A percentile compares a stretch with the other conserved stretches of the same genome.
These are phyloP conservation scores for Gymnothorax javanicus DNA, from an alignment of 2,797 vertebrate genomes.

Conservation along the genomic window DNA sequence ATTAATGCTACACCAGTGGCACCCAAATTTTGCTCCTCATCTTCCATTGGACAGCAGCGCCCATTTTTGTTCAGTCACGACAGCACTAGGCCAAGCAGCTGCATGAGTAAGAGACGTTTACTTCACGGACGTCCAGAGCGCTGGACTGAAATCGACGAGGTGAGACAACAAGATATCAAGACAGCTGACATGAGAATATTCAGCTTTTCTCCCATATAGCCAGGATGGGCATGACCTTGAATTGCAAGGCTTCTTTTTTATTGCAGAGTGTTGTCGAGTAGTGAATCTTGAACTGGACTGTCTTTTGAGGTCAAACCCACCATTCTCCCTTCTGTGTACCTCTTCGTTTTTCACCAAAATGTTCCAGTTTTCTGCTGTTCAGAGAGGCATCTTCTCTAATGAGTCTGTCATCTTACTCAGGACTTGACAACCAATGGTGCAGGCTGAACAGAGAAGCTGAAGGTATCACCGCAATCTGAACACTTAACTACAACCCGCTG, in stretches of 20 bases:
- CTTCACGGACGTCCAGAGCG: constrained; percentile 1
- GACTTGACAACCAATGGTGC: neutral
- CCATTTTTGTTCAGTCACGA: neutral
- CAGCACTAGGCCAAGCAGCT: neutral
- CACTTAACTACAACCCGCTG: neutral
- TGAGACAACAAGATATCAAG: neutral
- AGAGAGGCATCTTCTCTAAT: neutral
- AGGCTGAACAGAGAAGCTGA: neutral
- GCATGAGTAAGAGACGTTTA: neutral
- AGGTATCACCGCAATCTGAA: neutral
- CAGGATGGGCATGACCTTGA: neutral
- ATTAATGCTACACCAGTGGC: constrained; percentile 24
- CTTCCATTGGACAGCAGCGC: neutral
- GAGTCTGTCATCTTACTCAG: neutral
- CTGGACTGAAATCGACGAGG: neutral
- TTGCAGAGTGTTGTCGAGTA: neutral
- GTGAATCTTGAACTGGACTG: neutral
- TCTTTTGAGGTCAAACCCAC: neutral
- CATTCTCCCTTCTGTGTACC: neutral
- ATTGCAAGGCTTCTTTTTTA: constrained; percentile 1
- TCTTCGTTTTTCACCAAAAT: neutral
- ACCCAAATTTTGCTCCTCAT: neutral
- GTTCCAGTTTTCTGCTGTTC: neutral
- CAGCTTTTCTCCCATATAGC: neutral
- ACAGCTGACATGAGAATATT: neutral